Evolutionary conservation across 1,140 invertebrate species (phyloP).

Genomic region (Stegodyphus dumicola): DNA sequence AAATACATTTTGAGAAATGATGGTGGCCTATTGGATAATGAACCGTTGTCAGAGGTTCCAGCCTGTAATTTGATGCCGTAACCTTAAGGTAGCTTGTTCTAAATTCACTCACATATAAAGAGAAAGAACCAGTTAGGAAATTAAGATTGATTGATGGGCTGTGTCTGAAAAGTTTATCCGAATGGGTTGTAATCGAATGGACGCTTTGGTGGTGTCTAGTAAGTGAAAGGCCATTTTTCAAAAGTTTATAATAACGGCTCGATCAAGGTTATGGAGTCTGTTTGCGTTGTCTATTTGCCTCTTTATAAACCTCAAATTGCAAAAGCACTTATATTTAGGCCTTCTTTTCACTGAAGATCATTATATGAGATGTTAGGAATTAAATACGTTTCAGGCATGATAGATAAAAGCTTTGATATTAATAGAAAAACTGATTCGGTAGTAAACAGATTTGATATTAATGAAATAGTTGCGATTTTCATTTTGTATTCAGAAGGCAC

Average conservation of each 20-base stretch:
- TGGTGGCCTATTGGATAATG: conserved; percentile 46
- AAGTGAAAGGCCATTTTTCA: conserved; percentile 4
- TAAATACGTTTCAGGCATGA: not conserved
- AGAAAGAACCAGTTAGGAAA: not conserved
- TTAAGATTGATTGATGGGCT: conserved; percentile 5
- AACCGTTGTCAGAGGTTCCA: conserved; percentile 21
- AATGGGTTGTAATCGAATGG: not conserved
- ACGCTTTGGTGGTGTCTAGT: not conserved
- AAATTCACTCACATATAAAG: not conserved
- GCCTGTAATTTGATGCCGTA: conserved; percentile 20
- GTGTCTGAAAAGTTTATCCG: not conserved
- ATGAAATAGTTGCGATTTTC: not conserved
- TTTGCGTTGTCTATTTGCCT: not conserved
- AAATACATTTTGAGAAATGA: conserved; percentile 8
- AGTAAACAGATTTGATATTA: not conserved
- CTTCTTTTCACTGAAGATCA: not conserved
- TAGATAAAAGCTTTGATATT: not conserved
- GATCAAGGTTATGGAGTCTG: conserved; percentile 10
- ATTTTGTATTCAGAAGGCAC: too few species aligned
- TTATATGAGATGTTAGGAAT: not conserved
- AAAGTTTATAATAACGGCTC: not conserved
- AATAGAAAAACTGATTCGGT: not conserved
- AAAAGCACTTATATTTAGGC: not conserved
- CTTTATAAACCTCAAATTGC: not conserved
- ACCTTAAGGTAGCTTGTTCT: conserved; percentile 6